Evolutionary conservation across 2,113 vertebrate genomes (phyloP).

Genomic region (Lonchura striata): DNA sequence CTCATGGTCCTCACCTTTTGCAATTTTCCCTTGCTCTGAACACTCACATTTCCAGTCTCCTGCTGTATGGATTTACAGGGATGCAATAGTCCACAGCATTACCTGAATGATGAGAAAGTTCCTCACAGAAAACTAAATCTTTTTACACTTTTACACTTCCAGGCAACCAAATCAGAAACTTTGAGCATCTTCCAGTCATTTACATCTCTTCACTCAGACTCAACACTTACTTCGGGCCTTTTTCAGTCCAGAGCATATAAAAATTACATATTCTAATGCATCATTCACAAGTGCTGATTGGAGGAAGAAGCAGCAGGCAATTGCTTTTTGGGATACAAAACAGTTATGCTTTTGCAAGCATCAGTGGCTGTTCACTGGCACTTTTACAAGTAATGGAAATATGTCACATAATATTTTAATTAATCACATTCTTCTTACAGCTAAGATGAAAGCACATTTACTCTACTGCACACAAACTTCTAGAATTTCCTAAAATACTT

Average conservation of each 20-base stretch:
- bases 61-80: background rate
- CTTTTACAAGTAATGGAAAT: background rate
- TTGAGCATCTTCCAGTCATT: background rate
- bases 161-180: background rate
- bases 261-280: background rate
- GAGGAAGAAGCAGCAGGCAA: background rate
- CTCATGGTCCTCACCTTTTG: background rate
- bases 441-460: background rate
- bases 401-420: background rate
- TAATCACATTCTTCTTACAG: background rate
- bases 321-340: background rate
- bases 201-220: background rate
- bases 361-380: background rate
- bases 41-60: rapidly evolving
- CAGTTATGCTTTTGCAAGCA: background rate
- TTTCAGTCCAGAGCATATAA: background rate
- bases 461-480: background rate
- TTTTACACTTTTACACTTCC: background rate
- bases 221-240: background rate
- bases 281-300: background rate
- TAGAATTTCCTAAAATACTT: background rate
- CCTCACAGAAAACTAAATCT: background rate
- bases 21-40: background rate
- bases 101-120: background rate
- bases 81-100: background rate